Conservation (phyloP, 2,888 invertebrate species). For the Boloria selene region DNA sequence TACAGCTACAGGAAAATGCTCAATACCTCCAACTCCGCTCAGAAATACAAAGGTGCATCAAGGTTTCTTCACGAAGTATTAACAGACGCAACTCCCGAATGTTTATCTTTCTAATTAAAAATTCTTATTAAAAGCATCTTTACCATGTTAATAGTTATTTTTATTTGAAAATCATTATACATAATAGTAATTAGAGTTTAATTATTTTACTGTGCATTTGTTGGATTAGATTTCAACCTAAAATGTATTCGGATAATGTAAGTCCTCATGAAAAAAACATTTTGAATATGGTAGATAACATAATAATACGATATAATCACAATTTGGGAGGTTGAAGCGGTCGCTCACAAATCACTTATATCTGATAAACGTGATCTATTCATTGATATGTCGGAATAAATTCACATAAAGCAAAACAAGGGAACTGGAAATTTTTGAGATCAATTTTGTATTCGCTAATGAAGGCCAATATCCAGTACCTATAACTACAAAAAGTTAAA, state of each 20-base stretch:
- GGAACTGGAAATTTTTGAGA: neutral
- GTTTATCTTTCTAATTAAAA: conserved; percentile 35
- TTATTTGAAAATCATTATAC: conserved; percentile 1
- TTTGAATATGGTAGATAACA: neutral
- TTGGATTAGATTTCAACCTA: neutral
- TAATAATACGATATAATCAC: neutral
- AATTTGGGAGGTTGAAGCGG: conserved; percentile 42
- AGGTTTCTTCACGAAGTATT: conserved; percentile 22
- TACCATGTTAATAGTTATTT: conserved; percentile 2
- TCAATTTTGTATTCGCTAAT: conserved; percentile 3
- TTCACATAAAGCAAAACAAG: conserved; percentile 27
- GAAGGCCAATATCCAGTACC: neutral
- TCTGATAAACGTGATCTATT: conserved; percentile 33
- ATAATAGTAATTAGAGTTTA: neutral
- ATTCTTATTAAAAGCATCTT: conserved; percentile 27
- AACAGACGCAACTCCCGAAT: conserved; percentile 23
- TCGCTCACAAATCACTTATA: conserved; percentile 36
- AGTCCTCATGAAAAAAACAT: too few relatives aligned
- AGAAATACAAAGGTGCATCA: conserved; percentile 19
- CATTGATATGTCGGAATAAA: conserved; percentile 32
- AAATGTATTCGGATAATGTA: too few relatives aligned
- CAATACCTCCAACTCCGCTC: conserved; percentile 7
- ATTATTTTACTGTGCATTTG: neutral
- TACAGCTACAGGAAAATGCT: neutral
- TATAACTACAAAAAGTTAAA: neutral